Evolutionary conservation across 1,140 invertebrate species (phyloP).

Genomic region (Melitaea cinxia): DNA sequence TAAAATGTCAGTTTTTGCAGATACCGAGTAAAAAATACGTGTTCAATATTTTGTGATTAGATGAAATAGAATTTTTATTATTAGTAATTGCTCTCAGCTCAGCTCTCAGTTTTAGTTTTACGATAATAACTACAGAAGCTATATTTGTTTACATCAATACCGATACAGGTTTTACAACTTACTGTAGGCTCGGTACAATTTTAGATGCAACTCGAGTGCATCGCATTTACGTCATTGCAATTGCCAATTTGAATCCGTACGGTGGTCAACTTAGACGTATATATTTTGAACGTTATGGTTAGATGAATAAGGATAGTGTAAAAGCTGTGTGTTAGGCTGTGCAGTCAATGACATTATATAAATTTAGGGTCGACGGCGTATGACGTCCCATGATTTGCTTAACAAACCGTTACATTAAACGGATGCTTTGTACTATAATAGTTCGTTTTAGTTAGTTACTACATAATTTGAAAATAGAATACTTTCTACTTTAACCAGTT

Average conservation of each 20-base stretch:
- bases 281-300: constrained; percentile 7
- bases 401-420: constrained; percentile 10
- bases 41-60: background rate
- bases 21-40: no score
- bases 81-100: background rate
- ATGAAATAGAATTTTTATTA: background rate
- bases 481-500: background rate
- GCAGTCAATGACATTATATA: constrained; percentile 44
- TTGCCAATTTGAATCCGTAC: constrained; percentile 30
- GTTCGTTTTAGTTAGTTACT: background rate
- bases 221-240: constrained; percentile 40
- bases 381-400: constrained; percentile 17
- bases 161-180: constrained; percentile 37
- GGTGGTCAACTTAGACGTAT: constrained; percentile 5
- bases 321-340: constrained; percentile 3
- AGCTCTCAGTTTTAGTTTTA: background rate
- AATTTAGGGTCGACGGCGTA: constrained; percentile 33
- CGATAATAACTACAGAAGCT: constrained; percentile 7
- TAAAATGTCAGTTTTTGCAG: no score
- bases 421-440: constrained; percentile 1
- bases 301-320: background rate
- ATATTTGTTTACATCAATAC: constrained; percentile 23
- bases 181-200: constrained; percentile 28
- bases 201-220: constrained; percentile 37
- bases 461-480: background rate